Conservation (phyloP, 2,888 invertebrate species). For the Tetropium fuscum region DNA sequence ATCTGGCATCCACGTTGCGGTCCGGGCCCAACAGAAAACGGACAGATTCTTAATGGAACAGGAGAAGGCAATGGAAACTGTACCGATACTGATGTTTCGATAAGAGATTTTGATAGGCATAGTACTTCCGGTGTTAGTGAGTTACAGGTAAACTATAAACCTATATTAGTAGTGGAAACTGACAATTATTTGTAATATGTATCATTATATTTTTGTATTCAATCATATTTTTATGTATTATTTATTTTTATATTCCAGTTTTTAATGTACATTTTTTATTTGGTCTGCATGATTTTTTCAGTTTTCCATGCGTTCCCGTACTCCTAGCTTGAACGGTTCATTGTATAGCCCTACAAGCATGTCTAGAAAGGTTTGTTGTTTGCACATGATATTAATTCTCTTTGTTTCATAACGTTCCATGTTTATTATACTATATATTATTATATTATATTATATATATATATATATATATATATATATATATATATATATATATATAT, state of each 20-base stretch:
- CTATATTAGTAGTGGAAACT: too few relatives aligned
- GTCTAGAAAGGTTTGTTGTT: conserved; percentile 88
- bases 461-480: too few relatives aligned
- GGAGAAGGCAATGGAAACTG: conserved; percentile 73
- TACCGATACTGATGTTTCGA: conserved; percentile 71
- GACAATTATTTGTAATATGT: too few relatives aligned
- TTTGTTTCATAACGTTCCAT: too few relatives aligned
- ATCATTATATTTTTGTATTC: too few relatives aligned
- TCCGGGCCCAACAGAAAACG: conserved; percentile 84
- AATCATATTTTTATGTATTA: too few relatives aligned
- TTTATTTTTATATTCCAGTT: conserved; percentile 30
- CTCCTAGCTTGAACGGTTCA: conserved; percentile 95
- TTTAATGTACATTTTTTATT: conserved; percentile 39
- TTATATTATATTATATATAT: too few relatives aligned
- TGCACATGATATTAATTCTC: too few relatives aligned
- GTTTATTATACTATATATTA: too few relatives aligned
- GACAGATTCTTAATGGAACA: conserved; percentile 73
- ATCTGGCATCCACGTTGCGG: conserved; percentile 98
- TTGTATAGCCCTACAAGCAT: conserved; percentile 91
- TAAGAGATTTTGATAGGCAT: conserved; percentile 78
- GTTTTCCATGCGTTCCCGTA: conserved; percentile 95
- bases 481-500: too few relatives aligned
- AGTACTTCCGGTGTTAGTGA: conserved; percentile 84
- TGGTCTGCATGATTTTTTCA: conserved; percentile 68
- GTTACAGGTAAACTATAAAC: conserved; percentile 84